phyloP scores from a whole-genome alignment of 2,888 invertebrate genomes.

The Keiferia lycopersicella region DNA sequence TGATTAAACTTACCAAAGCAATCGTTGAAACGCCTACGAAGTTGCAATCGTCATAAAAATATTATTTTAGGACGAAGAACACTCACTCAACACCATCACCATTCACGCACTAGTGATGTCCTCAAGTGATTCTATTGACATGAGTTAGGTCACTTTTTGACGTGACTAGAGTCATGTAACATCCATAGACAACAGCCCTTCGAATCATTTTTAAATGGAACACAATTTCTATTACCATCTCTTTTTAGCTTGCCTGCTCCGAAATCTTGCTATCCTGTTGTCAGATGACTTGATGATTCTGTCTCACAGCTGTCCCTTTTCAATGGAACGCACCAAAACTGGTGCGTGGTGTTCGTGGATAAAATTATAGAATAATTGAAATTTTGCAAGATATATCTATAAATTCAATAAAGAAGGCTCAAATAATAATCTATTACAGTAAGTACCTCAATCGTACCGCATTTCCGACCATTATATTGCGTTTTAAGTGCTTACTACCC shows the following conservation, averaged over 20 bases:
- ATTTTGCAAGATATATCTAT: constrained; percentile 1
- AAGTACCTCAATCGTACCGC: not conserved
- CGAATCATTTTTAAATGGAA: not conserved
- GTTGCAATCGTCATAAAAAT: constrained; percentile 26
- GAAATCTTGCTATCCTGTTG: constrained; percentile 18
- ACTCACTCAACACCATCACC: constrained; percentile 21
- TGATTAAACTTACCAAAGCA: constrained; percentile 29
- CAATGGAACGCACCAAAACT: constrained; percentile 11
- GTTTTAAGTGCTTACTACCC: not conserved
- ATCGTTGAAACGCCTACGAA: constrained; percentile 22
- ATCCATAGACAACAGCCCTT: not conserved
- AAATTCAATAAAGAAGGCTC: not conserved
- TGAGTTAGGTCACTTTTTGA: not conserved
- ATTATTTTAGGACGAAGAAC: constrained; percentile 27
- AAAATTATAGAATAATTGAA: constrained; percentile 5
- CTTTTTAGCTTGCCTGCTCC: not conserved
- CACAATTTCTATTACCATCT: not conserved
- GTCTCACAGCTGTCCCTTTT: not conserved
- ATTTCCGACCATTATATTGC: not conserved
- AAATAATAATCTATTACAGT: not conserved
- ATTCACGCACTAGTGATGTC: constrained; percentile 16
- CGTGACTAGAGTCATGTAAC: not conserved
- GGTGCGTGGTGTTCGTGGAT: constrained; percentile 23
- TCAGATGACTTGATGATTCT: constrained; percentile 1
- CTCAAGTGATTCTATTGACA: not conserved